phyloP scores from a whole-genome alignment of 2,113 vertebrate genomes.

The Tursiops truncatus region DNA sequence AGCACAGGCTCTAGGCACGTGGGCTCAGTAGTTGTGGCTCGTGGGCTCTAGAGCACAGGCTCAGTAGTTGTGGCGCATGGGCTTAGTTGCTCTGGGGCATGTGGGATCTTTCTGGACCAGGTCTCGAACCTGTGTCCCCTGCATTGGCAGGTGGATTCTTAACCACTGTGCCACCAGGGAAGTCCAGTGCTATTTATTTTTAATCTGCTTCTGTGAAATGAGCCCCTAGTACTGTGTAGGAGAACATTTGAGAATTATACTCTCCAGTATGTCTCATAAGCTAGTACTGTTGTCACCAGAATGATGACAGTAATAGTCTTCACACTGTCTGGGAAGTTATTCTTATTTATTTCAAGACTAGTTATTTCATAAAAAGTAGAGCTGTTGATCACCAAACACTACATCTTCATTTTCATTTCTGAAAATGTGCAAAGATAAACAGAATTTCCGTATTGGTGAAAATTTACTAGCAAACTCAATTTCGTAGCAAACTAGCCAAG shows the following conservation, averaged over 20 bases:
- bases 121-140: too few species aligned
- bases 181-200: background rate
- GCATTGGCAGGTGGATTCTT: too few species aligned
- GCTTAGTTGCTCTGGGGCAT: too few species aligned
- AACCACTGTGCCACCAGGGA: too few species aligned
- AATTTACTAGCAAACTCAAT: background rate
- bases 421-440: constrained; percentile 28
- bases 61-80: too few species aligned
- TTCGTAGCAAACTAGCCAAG: background rate
- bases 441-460: background rate
- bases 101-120: too few species aligned
- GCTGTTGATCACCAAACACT: background rate
- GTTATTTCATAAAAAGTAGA: background rate
- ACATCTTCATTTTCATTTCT: constrained; percentile 20
- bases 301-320: background rate
- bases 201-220: background rate
- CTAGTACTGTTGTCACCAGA: background rate
- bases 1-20: too few species aligned
- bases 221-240: background rate
- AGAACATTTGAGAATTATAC: background rate
- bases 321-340: background rate
- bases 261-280: background rate
- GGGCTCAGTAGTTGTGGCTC: too few species aligned
- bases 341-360: constrained; percentile 17
- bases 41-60: too few species aligned